phyloP scores from a whole-genome alignment of 2,888 invertebrate genomes.

The Conops quadrifasciatus region DNA sequence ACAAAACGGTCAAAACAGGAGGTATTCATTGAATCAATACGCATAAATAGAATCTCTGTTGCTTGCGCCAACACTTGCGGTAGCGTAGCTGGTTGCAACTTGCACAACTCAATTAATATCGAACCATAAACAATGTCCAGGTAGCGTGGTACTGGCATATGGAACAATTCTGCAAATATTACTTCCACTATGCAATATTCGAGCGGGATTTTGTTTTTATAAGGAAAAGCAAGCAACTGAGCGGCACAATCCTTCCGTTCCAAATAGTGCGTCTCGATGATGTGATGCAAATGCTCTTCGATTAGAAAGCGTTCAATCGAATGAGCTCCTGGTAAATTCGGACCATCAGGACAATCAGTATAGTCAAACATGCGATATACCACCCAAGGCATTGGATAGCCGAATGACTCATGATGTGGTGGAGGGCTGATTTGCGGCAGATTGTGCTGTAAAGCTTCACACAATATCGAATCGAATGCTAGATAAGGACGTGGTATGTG shows the following conservation, averaged over 20 bases:
- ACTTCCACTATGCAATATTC: slow-evolving; percentile 99
- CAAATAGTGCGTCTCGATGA: slow-evolving; percentile 84
- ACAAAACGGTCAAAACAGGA: slow-evolving; percentile 96
- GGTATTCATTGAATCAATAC: slow-evolving; percentile 97
- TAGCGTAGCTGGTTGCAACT: slow-evolving; percentile 95
- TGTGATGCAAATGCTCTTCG: slow-evolving; percentile 95
- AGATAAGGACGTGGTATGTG: slow-evolving; percentile 95
- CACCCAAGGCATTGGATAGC: slow-evolving; percentile 94
- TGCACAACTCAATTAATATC: slow-evolving; percentile 95
- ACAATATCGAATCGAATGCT: slow-evolving; percentile 93
- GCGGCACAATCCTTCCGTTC: slow-evolving; percentile 97
- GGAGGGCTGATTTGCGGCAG: slow-evolving; percentile 90
- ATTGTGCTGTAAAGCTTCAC: slow-evolving; percentile 96
- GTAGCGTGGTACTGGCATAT: slow-evolving; percentile 88
- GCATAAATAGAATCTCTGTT: slow-evolving; percentile 94
- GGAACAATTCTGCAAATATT: slow-evolving; percentile 92
- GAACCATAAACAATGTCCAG: slow-evolving; percentile 94
- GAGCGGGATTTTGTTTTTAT: slow-evolving; percentile 91
- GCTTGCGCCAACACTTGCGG: slow-evolving; percentile 98
- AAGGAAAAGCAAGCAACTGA: slow-evolving; percentile 89
- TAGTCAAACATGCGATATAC: slow-evolving; percentile 98
- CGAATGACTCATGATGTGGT: slow-evolving; percentile 87
- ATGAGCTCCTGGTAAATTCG: slow-evolving; percentile 92
- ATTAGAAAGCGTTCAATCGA: slow-evolving; percentile 97
- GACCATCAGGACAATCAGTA: slow-evolving; percentile 95